Evolutionary conservation across 2,888 invertebrate genomes (phyloP), one percentile per base, ranked within the genome.

Genomic region (Ennomos fuscantarius): DNA sequence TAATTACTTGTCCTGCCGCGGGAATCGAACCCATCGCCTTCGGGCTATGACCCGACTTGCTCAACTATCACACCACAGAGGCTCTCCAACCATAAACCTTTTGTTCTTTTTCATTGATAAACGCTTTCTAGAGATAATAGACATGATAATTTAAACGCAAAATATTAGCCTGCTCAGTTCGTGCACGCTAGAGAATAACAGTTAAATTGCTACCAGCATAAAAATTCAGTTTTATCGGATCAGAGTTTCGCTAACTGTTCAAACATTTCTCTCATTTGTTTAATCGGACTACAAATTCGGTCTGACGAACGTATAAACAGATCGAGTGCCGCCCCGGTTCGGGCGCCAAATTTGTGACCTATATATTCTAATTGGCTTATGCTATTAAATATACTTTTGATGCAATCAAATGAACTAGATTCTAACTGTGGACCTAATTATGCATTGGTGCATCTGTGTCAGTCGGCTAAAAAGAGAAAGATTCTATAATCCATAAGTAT

Each of bases 331-430:
- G 40, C 15, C 41, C 41, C 24, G 8, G 10, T 15, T 41, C 24
- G 40, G 40, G 40, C 24, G 40, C 40, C 40, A 41, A 41, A 9
- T 41, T 15, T 41, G 40, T 24, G 24, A 41, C 40, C 37, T 11
- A 39, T 12, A 39, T 12, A 12, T 39, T 39, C 8, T 24, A 24
- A 12, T 39, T 39, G 12, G 37, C 13, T 39, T 39, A 1, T 13
- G 37, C 8, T 39, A 13, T 39, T 12, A 39, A 39, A 39, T 11
- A 39, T 39, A 12, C 11, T n/a, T n/a, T 13, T 12, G 37, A 11
- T 37, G 10, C 11, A 2, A 12, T 39, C 3, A 1, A 39, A 11
- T 39, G 11, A 39, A 13, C 24, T 6, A 24, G 24, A 15, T 15
- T 15, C 24, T 39, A 39, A 39, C 12, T 12, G 13, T 12, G 11